Conservation (phyloP, 2,888 invertebrate genomes). For the Petrolisthes cinctipes region DNA sequence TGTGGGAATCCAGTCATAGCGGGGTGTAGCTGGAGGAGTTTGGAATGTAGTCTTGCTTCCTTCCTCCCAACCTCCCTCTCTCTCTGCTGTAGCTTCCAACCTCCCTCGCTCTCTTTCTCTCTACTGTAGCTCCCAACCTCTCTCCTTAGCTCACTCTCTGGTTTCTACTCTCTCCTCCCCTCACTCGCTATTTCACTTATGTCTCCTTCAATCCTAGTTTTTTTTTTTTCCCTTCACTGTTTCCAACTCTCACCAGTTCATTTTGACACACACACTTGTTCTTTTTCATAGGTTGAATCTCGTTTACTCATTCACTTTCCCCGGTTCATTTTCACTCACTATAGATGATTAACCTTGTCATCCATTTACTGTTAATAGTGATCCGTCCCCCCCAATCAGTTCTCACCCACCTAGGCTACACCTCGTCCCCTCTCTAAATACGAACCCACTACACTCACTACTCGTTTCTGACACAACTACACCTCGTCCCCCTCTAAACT, state of each 20-base stretch:
- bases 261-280: background rate
- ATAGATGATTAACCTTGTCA: no score
- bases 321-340: no score
- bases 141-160: background rate
- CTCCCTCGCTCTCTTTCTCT: background rate
- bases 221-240: background rate
- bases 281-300: background rate
- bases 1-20: background rate
- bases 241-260: background rate
- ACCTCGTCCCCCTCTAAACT: no score
- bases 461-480: no score
- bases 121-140: background rate
- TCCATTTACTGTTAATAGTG: no score
- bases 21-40: no score
- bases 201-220: background rate
- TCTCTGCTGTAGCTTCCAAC: background rate
- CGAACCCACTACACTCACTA: no score
- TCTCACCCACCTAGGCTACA: no score
- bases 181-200: slow-evolving; percentile 5
- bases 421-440: no score
- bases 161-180: background rate
- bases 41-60: background rate
- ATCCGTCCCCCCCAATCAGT: no score
- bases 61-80: background rate
- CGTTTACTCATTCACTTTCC: no score